Evolutionary conservation across 2,113 vertebrate genomes (phyloP).

Genomic region (Rhombomys opimus): DNA sequence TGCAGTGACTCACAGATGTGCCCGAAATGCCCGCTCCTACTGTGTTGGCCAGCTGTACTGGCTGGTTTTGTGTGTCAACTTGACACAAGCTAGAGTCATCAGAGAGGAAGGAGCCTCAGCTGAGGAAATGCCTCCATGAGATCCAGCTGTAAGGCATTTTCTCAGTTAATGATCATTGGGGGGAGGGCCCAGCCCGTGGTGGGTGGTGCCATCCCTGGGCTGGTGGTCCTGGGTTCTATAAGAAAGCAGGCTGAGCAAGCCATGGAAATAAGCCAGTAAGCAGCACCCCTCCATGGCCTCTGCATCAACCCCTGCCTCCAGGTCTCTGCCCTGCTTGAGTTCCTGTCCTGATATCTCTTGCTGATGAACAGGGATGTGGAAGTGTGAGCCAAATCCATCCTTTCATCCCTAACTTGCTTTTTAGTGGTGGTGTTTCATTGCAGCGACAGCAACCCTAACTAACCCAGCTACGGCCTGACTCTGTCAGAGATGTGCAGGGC

Average conservation of each 20-base stretch:
- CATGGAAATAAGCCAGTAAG: background rate
- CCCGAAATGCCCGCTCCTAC: constrained; percentile 92
- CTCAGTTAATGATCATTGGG: background rate
- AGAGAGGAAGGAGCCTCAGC: background rate
- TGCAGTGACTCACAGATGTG: constrained; percentile 96
- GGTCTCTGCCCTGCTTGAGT: background rate
- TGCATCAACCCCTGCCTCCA: background rate
- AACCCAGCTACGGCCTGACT: constrained; percentile 94
- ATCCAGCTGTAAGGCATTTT: background rate
- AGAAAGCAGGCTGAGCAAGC: background rate
- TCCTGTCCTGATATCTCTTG: background rate
- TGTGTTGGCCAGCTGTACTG: constrained; percentile 92
- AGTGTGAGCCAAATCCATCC: background rate
- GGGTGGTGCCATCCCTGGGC: background rate
- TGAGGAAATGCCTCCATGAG: background rate
- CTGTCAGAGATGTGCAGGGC: constrained; percentile 96
- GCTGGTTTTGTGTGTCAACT: background rate
- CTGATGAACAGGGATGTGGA: background rate
- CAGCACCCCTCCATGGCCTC: background rate
- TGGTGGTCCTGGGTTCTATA: background rate
- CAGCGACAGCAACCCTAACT: background rate
- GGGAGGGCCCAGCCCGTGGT: background rate
- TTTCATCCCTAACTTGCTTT: background rate
- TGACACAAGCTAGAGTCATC: background rate
- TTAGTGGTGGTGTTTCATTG: background rate